Base-by-base conservation (phyloP, 2,888 invertebrate species). In the Rotaria sp. region DNA sequence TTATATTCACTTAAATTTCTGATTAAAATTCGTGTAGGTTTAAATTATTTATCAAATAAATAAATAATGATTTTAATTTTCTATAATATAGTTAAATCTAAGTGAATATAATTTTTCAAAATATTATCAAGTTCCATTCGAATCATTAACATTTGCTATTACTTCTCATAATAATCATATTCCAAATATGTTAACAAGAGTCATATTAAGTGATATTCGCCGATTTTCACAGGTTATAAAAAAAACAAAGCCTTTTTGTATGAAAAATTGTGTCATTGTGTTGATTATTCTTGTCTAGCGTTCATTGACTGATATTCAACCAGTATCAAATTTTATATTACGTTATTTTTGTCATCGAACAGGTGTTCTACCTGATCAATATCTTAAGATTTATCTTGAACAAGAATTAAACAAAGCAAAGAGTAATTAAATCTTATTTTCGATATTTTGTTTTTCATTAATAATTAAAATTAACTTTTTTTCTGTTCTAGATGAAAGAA, bases 281-380 rank as follows among this genome's bases (percentile, higher is more conserved):
- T 11, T 10, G n/a, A n/a, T n/a, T n/a, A n/a, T 59, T 5, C 1
- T 13, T 59, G 1, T 30, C 5, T 67, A 35, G 24, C 10, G 0
- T 45, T 15, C 10, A 38, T 4, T 26, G 13, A 26, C 5, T 15
- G 80, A 45, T 80, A 3, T 45, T n/a, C 24, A n/a, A 2, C 13
- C 1, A 4, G 0, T 80, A n/a, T 7, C 4, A 45, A 41, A 45
- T 10, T 80, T 15, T 45, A 45, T 80, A 4, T 45, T 45, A 26
- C 80, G 80, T 11, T 80, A 45, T 80, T 80, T 80, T 13, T n/a
- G 13, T 21, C 80, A 80, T 45, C 41, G 45, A 80, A 80, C 80
- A 10, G 80, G 80, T n/a, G 45, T 80, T 1, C 0, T 5, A 45
- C 45, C 45, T 26, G 4, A 26, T 45, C 0, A 13, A 21, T 80